Conservation (phyloP, 2,888 invertebrate species). For the Cyrtodaria siliqua region DNA sequence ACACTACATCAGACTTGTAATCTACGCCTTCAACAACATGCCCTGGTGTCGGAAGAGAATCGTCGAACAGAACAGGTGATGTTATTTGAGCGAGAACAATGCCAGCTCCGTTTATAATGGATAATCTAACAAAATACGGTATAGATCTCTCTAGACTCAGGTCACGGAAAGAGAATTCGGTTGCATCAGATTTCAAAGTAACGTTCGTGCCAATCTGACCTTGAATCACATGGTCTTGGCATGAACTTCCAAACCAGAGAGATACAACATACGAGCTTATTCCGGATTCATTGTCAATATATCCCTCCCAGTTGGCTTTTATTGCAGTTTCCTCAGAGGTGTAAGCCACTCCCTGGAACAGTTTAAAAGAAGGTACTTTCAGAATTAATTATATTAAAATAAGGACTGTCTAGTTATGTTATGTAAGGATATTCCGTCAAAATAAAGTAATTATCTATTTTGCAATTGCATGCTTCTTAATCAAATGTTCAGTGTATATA, state of each 20-base stretch:
- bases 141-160: neutral
- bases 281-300: constrained; percentile 36
- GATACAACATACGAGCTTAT: constrained; percentile 42
- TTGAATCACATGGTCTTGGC: neutral
- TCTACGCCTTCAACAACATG: constrained; percentile 38
- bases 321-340: constrained; percentile 27
- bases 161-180: neutral
- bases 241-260: constrained; percentile 38
- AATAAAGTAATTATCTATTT: too few relatives aligned
- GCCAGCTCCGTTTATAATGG: constrained; percentile 25
- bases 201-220: neutral
- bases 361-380: too few relatives aligned
- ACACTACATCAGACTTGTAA: constrained; percentile 37
- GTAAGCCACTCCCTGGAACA: constrained; percentile 43
- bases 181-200: neutral
- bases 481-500: too few relatives aligned
- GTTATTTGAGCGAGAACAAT: constrained; percentile 5
- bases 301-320: constrained; percentile 47
- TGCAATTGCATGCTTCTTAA: too few relatives aligned
- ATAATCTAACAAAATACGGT: constrained; percentile 2
- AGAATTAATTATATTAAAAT: too few relatives aligned
- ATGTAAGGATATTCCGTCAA: too few relatives aligned
- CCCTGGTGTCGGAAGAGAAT: constrained; percentile 37
- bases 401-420: too few relatives aligned
- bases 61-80: constrained; percentile 47